Evolutionary conservation across 64 coral and sea anemone species (phyloP).

Genomic region (Acropora tenuis): DNA sequence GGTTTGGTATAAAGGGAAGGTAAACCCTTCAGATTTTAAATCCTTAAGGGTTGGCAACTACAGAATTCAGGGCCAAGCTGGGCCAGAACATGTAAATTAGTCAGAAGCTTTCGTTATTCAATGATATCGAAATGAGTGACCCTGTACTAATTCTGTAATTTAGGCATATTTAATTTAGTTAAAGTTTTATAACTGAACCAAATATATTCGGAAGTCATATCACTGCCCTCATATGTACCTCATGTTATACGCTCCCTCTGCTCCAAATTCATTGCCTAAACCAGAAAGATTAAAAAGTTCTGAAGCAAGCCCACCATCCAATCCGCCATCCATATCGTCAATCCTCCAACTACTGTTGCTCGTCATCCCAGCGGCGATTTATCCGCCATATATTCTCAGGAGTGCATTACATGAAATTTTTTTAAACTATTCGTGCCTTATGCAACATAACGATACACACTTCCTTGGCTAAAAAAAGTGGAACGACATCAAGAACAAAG

Average conservation of each 20-base stretch:
- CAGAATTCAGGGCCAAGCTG: no score
- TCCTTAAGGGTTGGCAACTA: no score
- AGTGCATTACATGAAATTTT: not conserved
- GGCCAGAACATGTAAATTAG: no score
- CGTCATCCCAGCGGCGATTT: slow-evolving; percentile 45
- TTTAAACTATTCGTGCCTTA: not conserved
- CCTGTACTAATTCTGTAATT: no score
- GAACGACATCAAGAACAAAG: not conserved
- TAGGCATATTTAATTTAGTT: no score
- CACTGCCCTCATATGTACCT: slow-evolving; percentile 36
- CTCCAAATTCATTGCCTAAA: slow-evolving; percentile 82
- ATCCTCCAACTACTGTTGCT: slow-evolving; percentile 82
- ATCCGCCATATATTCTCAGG: not conserved
- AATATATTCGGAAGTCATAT: not conserved
- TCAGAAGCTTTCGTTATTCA: no score
- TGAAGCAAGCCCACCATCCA: slow-evolving; percentile 84
- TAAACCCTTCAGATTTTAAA: no score
- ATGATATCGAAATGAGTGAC: no score
- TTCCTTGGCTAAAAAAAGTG: not conserved
- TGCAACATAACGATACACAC: not conserved
- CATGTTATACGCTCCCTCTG: slow-evolving; percentile 91
- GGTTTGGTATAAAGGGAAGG: no score
- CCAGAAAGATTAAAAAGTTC: slow-evolving; percentile 91
- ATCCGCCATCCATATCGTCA: slow-evolving; percentile 67
- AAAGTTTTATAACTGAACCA: no score